phyloP scores from a whole-genome alignment of 2,888 invertebrate genomes.

The Chorisops tibialis region DNA sequence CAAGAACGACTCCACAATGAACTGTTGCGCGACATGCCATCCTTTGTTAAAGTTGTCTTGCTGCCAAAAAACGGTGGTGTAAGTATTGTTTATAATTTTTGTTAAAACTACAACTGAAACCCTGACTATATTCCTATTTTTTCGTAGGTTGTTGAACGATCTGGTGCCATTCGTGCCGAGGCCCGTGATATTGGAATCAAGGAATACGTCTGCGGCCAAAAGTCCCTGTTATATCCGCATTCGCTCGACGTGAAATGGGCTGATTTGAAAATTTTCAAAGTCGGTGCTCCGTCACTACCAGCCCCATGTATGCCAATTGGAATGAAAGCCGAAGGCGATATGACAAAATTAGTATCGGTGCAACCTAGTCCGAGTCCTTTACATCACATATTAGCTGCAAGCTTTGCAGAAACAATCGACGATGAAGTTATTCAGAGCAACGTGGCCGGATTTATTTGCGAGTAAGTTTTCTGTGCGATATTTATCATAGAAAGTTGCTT shows the following conservation, averaged over 20 bases:
- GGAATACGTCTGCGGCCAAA: conserved; percentile 92
- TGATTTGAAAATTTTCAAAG: conserved; percentile 88
- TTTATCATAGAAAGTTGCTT: too few species aligned
- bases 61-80: conserved; percentile 96
- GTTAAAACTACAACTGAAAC: conserved; percentile 18
- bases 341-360: conserved; percentile 82
- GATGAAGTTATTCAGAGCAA: conserved; percentile 86
- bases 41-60: conserved; percentile 87
- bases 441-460: conserved; percentile 85
- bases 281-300: conserved; percentile 89
- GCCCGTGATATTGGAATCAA: conserved; percentile 75
- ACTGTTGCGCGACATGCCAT: conserved; percentile 87
- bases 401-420: conserved; percentile 76
- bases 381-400: conserved; percentile 86
- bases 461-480: too few species aligned
- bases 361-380: conserved; percentile 72
- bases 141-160: conserved; percentile 79
- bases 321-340: conserved; percentile 86
- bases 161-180: conserved; percentile 67
- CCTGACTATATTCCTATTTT: conserved; percentile 24
- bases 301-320: conserved; percentile 96
- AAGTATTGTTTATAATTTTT: conserved; percentile 44
- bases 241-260: conserved; percentile 90
- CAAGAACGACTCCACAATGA: conserved; percentile 96
- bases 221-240: conserved; percentile 83